Evolutionary conservation across 2,797 vertebrate species (phyloP).

Genomic region (Acestrorhynchus altus): DNA sequence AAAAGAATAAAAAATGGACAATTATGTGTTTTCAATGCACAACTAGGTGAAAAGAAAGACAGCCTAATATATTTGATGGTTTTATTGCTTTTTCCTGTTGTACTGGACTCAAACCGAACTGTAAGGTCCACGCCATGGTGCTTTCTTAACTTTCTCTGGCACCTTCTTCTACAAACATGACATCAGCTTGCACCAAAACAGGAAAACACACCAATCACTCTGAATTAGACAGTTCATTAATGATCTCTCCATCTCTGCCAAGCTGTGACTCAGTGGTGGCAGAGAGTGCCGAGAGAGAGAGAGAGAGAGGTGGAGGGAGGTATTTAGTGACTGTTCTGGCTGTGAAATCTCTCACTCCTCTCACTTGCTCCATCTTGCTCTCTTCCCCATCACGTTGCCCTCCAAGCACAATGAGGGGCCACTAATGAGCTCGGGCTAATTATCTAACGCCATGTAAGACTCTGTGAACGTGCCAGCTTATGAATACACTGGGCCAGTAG

Average conservation of each 20-base stretch:
- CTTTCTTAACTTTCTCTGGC: not conserved
- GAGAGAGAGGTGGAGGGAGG: constrained; percentile 15
- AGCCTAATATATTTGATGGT: too few relatives aligned
- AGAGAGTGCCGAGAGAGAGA: constrained; percentile 26
- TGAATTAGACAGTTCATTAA: constrained; percentile 50
- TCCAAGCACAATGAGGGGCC: constrained; percentile 12
- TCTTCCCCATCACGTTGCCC: constrained; percentile 17
- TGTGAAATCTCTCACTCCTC: constrained; percentile 14
- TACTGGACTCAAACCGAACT: too few relatives aligned
- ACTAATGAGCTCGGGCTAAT: constrained; percentile 48
- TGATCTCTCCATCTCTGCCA: constrained; percentile 34
- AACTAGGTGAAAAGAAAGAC: too few relatives aligned
- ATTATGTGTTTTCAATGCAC: too few relatives aligned
- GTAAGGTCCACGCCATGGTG: too few relatives aligned
- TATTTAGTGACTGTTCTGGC: constrained; percentile 21
- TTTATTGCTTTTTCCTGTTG: too few relatives aligned
- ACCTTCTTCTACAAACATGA: constrained; percentile 27
- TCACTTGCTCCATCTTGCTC: constrained; percentile 3
- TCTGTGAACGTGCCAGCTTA: constrained; percentile 16
- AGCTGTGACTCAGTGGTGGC: constrained; percentile 30
- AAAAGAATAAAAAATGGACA: too few relatives aligned
- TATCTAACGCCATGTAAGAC: constrained; percentile 24
- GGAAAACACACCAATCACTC: constrained; percentile 33
- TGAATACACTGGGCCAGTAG: constrained; percentile 19
- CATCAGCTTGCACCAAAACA: not conserved